These are phyloP conservation scores for Periphyllus acericola DNA, from an alignment of 2,888 invertebrate species.

Conservation along the genomic window DNA sequence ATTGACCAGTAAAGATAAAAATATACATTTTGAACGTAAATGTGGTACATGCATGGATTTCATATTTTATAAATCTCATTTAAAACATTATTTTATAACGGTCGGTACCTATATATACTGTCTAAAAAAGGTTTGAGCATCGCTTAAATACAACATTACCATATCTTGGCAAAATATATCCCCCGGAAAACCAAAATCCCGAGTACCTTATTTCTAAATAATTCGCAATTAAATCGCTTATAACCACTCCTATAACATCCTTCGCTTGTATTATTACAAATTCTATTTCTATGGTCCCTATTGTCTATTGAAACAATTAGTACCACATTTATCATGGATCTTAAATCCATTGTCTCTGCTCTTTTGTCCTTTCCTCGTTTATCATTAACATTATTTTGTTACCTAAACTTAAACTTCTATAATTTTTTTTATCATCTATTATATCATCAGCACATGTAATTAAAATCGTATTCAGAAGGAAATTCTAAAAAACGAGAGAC, in stretches of 20 bases:
- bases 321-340: neutral
- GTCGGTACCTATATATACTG: no score
- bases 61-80: no score
- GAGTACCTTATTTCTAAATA: neutral
- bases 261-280: neutral
- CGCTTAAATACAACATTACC: neutral
- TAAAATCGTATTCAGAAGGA: neutral
- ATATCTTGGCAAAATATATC: neutral
- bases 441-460: neutral
- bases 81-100: no score
- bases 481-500: neutral
- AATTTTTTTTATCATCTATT: neutral
- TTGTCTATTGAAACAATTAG: constrained; percentile 26
- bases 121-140: neutral
- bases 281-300: neutral
- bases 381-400: neutral
- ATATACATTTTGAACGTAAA: no score
- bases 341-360: constrained; percentile 5
- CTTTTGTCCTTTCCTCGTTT: neutral
- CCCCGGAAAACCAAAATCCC: neutral
- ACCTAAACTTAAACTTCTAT: constrained; percentile 3
- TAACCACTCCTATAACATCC: neutral
- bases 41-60: no score
- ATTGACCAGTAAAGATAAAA: no score
- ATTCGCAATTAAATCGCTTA: neutral